Evolutionary conservation across 1,140 invertebrate species (phyloP), one percentile per base, ranked within the genome.

Genomic region (Zophobas morio): DNA sequence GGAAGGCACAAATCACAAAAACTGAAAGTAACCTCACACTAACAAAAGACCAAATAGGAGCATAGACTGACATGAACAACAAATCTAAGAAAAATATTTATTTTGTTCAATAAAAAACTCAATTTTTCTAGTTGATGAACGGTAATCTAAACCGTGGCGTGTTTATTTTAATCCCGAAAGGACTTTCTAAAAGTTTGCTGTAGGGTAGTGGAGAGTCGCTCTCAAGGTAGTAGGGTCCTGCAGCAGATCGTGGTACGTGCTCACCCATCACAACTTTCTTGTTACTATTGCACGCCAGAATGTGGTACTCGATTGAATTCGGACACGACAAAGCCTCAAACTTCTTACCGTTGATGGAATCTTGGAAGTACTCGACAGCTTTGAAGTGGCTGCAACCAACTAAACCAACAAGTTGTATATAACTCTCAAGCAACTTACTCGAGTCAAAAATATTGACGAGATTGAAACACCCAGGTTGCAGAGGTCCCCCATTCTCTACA

Each of bases 391-490:
- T 82, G 73, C 81, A 82, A 37, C 40, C 60, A 6, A 79, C 81
- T 81, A 36, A 20, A 20, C 20, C 60, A 77, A 78, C 47, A 57
- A 74, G 36, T 46, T 46, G 36, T 39, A 53, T 32, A 60, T 36
- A 40, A 51, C n/a, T 71, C 6, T 35, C 1, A 37, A 35, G 35
- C 6, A 63, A 78, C 74, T 76, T 75, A 82, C 81, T 40, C 51
- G 78, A 36, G 32, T 78, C 75, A 35, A 79, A 75, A 46, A 82
- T 60, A 39, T 60, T 60, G 5, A 39, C 34, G 1, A 36, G 56
- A 40, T 66, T 89, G 40, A 87, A 91, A 74, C 94, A 96, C 0
- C 95, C 96, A 0, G 95, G 95, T 81, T 96, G 95, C 34, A 93
- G 87, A 33, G 92, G 92, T 6, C 87, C 87, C 0, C 95, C 95